phyloP scores from a whole-genome alignment of 2,113 vertebrate genomes.

The Antechinus stuartii region DNA sequence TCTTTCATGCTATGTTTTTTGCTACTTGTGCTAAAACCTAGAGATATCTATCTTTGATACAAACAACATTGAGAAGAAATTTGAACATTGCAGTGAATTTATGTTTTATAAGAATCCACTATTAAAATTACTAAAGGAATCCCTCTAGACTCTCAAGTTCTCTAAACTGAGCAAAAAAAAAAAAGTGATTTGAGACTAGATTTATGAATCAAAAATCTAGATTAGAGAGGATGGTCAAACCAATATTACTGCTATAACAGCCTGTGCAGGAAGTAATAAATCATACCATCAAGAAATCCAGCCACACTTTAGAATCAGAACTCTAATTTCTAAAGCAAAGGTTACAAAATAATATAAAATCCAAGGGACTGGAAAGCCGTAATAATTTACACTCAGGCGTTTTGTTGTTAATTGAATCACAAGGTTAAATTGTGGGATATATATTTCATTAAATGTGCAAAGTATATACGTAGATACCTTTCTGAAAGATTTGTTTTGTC shows the following conservation, averaged over 20 bases:
- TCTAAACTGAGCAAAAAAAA: not conserved
- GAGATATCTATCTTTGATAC: conserved; percentile 65
- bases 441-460: conserved; percentile 81
- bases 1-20: conserved; percentile 53
- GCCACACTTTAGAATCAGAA: conserved; percentile 12
- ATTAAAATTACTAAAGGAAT: conserved; percentile 24
- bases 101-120: conserved; percentile 49
- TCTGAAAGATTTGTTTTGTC: conserved; percentile 82
- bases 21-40: conserved; percentile 76
- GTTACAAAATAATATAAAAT: conserved; percentile 62
- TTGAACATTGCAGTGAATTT: conserved; percentile 67
- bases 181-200: not conserved
- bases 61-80: conserved; percentile 69
- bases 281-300: not conserved
- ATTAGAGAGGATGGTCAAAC: not conserved
- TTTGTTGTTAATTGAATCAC: conserved; percentile 79
- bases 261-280: not conserved
- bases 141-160: not conserved
- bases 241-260: not conserved
- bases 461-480: conserved; percentile 80
- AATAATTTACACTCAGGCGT: conserved; percentile 61
- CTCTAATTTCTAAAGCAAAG: conserved; percentile 66
- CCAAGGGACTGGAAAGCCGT: conserved; percentile 60
- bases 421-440: conserved; percentile 77
- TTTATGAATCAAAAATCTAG: not conserved